Base-by-base conservation (phyloP, 2,888 invertebrate species). In the Anagyrus pseudococci region DNA sequence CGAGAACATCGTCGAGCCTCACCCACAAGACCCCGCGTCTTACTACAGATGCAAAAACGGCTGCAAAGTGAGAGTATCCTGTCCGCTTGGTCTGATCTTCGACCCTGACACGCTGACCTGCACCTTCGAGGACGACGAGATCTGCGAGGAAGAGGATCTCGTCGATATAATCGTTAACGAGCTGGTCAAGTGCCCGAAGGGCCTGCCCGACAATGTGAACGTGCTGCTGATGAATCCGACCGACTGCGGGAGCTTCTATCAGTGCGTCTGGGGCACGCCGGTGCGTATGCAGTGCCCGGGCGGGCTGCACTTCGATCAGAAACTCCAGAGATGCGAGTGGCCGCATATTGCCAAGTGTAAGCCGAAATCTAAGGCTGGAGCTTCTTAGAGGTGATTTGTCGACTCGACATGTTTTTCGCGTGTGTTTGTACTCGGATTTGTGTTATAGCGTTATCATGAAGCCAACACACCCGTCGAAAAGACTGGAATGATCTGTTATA, bases 161-260 rank as follows among this genome's bases (percentile, higher is more conserved):
- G 25, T 15, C 25, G 25, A 10, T 3, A 19, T 7, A 17, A 2
- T 10, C 4, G 4, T 3, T 22, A 25, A 10, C 0, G 6, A 10
- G 3, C 47, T 25, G 1, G 47, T 23, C 1, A 17, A 4, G 2
- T 48, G 48, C 15, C 29, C 48, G 0, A 7, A 8, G 15, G 4
- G 19, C 2, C 2, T 2, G 3, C 7, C 15, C 3, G 17, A 17
- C 23, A 29, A 48, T 7, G 48, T 29, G 0, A 13, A 48, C 17
- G 29, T 29, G 1, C 17, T 29, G 17, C 7, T 48, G 1, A 7
- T 29, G 8, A 48, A 48, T 19, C 48, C 48, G 2, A 19, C 26
- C 25, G 41, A 59, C 26, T 59, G 59, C 26, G 4, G 7, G 8
- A 48, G 15, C 4, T 59, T 25, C 40, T 59, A 44, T 17, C 53